These are phyloP conservation scores for Macrosteles quadrilineatus DNA, from an alignment of 1,140 invertebrate species.

Conservation along the genomic window DNA sequence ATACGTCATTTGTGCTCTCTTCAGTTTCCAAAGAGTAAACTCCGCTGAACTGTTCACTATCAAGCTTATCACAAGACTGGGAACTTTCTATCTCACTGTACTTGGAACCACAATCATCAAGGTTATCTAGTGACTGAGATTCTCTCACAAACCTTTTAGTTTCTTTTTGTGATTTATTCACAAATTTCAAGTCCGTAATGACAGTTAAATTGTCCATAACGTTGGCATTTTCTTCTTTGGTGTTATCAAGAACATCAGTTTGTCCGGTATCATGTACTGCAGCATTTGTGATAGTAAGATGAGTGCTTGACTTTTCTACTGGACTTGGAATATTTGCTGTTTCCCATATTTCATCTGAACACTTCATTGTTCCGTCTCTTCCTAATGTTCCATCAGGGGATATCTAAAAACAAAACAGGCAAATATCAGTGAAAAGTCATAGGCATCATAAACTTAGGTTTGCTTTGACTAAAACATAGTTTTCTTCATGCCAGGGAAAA, in stretches of 20 bases:
- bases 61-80: conserved; percentile 37
- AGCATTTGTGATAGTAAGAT: neutral
- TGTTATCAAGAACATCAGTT: neutral
- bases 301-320: neutral
- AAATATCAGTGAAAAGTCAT: no score
- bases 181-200: conserved; percentile 2
- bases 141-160: neutral
- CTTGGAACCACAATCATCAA: conserved; percentile 28
- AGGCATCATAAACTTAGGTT: no score
- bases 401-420: neutral
- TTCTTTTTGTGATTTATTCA: conserved; percentile 6
- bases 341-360: conserved; percentile 41
- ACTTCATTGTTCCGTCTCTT: conserved; percentile 39
- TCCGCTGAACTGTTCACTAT: conserved; percentile 16
- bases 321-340: neutral
- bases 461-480: no score
- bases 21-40: neutral
- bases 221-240: neutral
- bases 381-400: conserved; percentile 34
- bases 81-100: conserved; percentile 35
- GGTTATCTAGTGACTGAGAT: conserved; percentile 30
- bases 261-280: conserved; percentile 16
- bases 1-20: conserved; percentile 2
- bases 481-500: no score
- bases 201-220: neutral